Evolutionary conservation across 2,888 invertebrate species (phyloP).

Genomic region (Drosophila colorata): DNA sequence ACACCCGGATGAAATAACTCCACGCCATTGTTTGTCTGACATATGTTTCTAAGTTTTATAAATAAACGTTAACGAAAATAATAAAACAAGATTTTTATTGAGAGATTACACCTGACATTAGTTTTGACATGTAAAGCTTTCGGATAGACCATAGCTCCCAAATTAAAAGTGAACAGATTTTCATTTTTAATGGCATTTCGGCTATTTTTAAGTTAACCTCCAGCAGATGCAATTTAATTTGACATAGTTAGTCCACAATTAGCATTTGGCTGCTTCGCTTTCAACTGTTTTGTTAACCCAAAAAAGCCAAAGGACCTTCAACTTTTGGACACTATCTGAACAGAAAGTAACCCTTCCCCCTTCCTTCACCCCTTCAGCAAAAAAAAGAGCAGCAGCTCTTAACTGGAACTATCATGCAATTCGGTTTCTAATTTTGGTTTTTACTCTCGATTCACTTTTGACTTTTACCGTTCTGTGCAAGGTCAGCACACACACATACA

Average conservation of each 20-base stretch:
- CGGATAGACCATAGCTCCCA: too few species aligned
- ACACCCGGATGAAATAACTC: too few species aligned
- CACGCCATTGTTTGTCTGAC: too few species aligned
- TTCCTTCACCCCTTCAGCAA: too few species aligned
- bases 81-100: too few species aligned
- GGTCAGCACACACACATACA: conserved; percentile 27
- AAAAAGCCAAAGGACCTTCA: conserved; percentile 13
- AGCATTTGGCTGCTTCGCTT: conserved; percentile 3
- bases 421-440: conserved; percentile 40
- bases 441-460: conserved; percentile 32
- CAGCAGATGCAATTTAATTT: neutral
- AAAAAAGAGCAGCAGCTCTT: too few species aligned
- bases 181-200: neutral
- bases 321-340: conserved; percentile 1
- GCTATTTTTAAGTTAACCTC: neutral
- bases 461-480: conserved; percentile 49
- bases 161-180: too few species aligned
- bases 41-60: too few species aligned
- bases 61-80: too few species aligned
- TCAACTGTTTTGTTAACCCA: conserved; percentile 9
- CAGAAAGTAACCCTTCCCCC: too few species aligned
- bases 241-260: conserved; percentile 2
- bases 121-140: too few species aligned
- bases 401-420: conserved; percentile 3
- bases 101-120: too few species aligned